Evolutionary conservation across 2,888 invertebrate genomes (phyloP), one percentile per base, ranked within the genome.

Genomic region (Drosophila neonasuta): DNA sequence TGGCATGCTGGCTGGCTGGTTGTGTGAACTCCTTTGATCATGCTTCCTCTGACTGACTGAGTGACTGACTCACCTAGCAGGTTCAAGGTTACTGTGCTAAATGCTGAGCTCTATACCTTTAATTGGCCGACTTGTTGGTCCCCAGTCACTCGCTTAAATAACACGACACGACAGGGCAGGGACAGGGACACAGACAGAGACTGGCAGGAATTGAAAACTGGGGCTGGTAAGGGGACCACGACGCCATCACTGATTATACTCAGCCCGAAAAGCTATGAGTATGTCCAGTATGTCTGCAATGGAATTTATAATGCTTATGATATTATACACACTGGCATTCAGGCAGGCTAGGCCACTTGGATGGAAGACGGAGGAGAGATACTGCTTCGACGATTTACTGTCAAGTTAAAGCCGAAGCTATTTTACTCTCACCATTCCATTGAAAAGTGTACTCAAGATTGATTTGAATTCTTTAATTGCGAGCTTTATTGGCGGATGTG

Each of bases 11-110:
- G 32, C 8, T 32, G 15, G 15, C 39, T 41, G 10, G 8, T 7
- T 32, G 32, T 77, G 71, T 64, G 60, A 68, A 70, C 68, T 49
- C 48, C 46, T 51, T 57, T 59, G 68, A 57, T 64, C 71, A 62
- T 44, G 56, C 66, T 82, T 61, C 39, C 67, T 57, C 66, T 70
- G 39, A 41, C 36, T 54, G 77, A 60, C 62, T 67, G 65, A 68
- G 75, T 71, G 78, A 83, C 69, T 82, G 70, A 82, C 74, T 74
- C 55, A 55, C 44, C 69, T 49, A 75, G 82, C 75, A 79, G 88
- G 87, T 88, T 88, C 87, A 87, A 87, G 87, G 87, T 87, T 87
- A 88, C 83, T 88, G 85, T 86, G 88, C 77, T 87, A 87, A 87
- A 85, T 82, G 77, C 66, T 58, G 72, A 74, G 77, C 76, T 81